A percentile compares a stretch with the other conserved stretches of the same genome.
phyloP scores from a whole-genome alignment of 2,797 vertebrate species.

The Chromis chromis region DNA sequence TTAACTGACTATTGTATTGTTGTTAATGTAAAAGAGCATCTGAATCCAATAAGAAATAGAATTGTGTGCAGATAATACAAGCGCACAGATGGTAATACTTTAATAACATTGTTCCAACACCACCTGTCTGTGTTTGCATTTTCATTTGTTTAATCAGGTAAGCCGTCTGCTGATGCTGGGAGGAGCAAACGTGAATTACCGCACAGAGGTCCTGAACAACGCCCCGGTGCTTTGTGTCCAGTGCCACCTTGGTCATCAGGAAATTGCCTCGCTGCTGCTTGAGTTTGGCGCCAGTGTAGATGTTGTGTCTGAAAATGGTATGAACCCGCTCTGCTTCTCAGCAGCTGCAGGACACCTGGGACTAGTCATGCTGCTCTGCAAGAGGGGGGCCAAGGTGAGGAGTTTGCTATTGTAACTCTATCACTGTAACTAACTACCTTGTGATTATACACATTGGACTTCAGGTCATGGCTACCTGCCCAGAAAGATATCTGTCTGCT shows the following conservation, averaged over 20 bases:
- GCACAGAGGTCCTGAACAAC: slow-evolving; percentile 96
- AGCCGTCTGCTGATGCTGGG: slow-evolving; percentile 96
- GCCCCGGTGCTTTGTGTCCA: slow-evolving; percentile 95
- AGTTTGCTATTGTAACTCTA: not conserved
- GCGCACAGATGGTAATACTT: slow-evolving; percentile 17
- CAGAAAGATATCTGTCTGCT: not conserved
- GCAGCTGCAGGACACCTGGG: slow-evolving; percentile 92
- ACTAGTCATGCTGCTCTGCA: slow-evolving; percentile 90
- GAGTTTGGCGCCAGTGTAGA: slow-evolving; percentile 93
- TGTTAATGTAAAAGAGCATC: not conserved
- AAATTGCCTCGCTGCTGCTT: slow-evolving; percentile 91
- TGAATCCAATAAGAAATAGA: not conserved
- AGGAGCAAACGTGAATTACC: slow-evolving; percentile 96
- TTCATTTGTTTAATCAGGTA: slow-evolving; percentile 83
- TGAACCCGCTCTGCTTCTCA: slow-evolving; percentile 92
- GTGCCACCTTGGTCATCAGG: slow-evolving; percentile 95
- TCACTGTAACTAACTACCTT: not conserved
- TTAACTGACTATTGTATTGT: not conserved
- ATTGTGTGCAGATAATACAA: slow-evolving; percentile 6
- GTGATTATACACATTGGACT: not conserved
- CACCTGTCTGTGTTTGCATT: slow-evolving; percentile 20
- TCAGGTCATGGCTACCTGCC: not conserved
- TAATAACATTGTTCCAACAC: slow-evolving; percentile 18
- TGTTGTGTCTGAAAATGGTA: slow-evolving; percentile 91
- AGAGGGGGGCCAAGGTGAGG: slow-evolving; percentile 91